Base-by-base conservation (phyloP, 1,140 invertebrate species). In the Sweltsa coloradensis region DNA sequence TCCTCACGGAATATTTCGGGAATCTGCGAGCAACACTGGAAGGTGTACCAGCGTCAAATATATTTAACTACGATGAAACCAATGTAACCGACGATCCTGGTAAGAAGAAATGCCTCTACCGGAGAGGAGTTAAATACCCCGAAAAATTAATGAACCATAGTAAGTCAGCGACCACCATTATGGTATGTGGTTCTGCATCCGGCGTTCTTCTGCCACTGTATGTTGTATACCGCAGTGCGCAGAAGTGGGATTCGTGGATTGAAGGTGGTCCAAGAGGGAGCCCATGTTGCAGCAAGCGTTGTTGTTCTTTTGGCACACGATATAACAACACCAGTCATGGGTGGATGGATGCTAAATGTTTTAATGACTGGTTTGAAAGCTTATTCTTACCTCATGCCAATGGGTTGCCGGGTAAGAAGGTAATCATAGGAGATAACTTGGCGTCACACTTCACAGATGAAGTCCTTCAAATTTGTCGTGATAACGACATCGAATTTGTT, bases 11-110 rank as follows among this genome's bases (percentile, higher is more conserved):
- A 22, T 37, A 37, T n/a, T 37, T 37, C 36, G 23, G 36, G 7
- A 37, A n/a, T n/a, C 36, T 37, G 4, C 18, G 23, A 37, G 23
- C 18, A 3, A 22, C 18, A 22, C 23, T 37, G n/a, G 36, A 37
- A n/a, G 36, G 11, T 37, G n/a, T 37, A 7, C 36, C 36, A 19
- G 36, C 5, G 23, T 19, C 36, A 19, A 16, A 37, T 42, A 53
- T 60, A 37, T 49, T 56, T n/a, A 70, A 69, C 49, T 69, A 59
- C 52, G 66, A 70, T 53, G 62, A 67, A 52, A 69, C 63, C 3
- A 66, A 67, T 51, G 46, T 65, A n/a, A 53, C 47, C 0, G 64
- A 67, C 50, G 58, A 69, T 52, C 57, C 59, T 7, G 60, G 62
- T 21, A 52, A 51, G 13, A 50, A 58, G 52, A 58, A 57, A 48